These are phyloP conservation scores for Girardia tigrina DNA, from an alignment of 2,888 invertebrate species.

Conservation along the genomic window DNA sequence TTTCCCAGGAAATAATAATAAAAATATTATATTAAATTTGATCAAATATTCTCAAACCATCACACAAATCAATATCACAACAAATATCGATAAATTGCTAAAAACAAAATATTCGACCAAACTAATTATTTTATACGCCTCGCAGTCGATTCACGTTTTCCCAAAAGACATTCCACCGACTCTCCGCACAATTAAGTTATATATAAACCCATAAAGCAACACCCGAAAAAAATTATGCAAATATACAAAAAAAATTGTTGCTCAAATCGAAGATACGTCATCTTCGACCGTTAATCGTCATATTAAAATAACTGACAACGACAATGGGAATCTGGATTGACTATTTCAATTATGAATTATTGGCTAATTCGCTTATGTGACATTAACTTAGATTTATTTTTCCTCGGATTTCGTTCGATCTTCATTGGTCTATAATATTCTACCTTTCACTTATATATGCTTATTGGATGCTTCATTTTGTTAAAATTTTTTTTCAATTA, in stretches of 20 bases:
- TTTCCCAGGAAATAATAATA: no score
- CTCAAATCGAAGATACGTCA: slow-evolving; percentile 17
- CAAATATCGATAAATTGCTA: not conserved
- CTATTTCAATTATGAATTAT: slow-evolving; percentile 20
- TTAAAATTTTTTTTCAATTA: not conserved
- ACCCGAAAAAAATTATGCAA: slow-evolving; percentile 19
- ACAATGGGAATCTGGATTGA: slow-evolving; percentile 18
- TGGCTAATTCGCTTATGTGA: slow-evolving; percentile 23
- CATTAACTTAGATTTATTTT: slow-evolving; percentile 19
- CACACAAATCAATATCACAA: slow-evolving; percentile 12
- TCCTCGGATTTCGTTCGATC: not conserved
- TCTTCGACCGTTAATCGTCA: slow-evolving; percentile 12
- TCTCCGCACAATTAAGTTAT: slow-evolving; percentile 23
- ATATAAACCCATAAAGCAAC: slow-evolving; percentile 10
- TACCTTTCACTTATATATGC: slow-evolving; percentile 19
- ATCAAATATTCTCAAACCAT: not conserved
- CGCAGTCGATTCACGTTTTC: slow-evolving; percentile 9
- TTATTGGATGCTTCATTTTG: not conserved
- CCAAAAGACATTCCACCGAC: slow-evolving; percentile 3
- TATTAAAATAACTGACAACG: slow-evolving; percentile 18
- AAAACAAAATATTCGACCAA: not conserved
- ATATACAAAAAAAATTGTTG: not conserved
- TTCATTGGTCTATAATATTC: not conserved
- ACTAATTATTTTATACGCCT: slow-evolving; percentile 23
- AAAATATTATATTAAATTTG: no score